Evolutionary conservation across 2,888 invertebrate species (phyloP).

Genomic region (Marasmarcha lunaedactyla): DNA sequence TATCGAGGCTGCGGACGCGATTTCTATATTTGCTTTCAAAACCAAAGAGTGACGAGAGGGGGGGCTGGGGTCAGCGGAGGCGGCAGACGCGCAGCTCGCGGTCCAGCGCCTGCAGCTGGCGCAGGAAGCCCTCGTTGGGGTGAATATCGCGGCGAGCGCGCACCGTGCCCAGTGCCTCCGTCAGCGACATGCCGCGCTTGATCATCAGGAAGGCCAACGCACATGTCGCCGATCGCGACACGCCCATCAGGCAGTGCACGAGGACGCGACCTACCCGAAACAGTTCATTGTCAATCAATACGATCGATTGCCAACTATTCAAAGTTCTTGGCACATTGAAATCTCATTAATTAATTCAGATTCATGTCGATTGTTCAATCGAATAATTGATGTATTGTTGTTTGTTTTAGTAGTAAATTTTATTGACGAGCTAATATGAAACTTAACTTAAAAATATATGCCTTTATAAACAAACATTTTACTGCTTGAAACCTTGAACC

Average conservation of each 20-base stretch:
- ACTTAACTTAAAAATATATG: no score
- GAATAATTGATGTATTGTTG: no score
- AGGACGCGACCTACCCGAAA: slow-evolving; percentile 75
- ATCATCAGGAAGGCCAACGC: slow-evolving; percentile 87
- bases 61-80: slow-evolving; percentile 52
- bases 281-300: slow-evolving; percentile 1
- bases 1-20: slow-evolving; percentile 49
- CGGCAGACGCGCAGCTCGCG: slow-evolving; percentile 68
- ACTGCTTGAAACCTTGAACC: no score
- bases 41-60: slow-evolving; percentile 31
- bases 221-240: slow-evolving; percentile 85
- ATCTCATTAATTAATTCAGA: no score
- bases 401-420: no score
- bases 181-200: slow-evolving; percentile 78
- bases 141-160: slow-evolving; percentile 79
- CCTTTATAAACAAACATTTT: no score
- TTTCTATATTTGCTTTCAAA: slow-evolving; percentile 25
- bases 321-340: not conserved
- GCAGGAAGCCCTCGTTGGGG: slow-evolving; percentile 85
- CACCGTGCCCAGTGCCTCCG: slow-evolving; percentile 79
- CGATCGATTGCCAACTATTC: not conserved
- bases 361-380: no score
- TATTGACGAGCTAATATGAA: no score
- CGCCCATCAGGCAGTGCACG: slow-evolving; percentile 85
- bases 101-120: slow-evolving; percentile 79